These are phyloP conservation scores for Lycia hirtaria DNA, from an alignment of 2,888 invertebrate genomes.

Conservation along the genomic window DNA sequence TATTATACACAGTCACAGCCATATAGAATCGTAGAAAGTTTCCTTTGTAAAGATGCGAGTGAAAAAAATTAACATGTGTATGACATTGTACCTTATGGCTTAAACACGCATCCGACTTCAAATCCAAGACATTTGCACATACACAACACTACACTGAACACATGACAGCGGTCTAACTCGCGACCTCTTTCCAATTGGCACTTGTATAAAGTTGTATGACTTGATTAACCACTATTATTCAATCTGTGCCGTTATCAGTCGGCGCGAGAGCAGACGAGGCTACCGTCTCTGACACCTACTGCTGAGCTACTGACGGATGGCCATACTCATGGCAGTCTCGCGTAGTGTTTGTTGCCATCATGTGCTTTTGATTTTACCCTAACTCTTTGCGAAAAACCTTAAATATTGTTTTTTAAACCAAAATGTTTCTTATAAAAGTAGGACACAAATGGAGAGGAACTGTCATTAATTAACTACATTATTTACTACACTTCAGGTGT, in stretches of 20 bases:
- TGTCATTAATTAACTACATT: no score
- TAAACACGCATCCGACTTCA: slow-evolving; percentile 8
- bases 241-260: no score
- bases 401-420: no score
- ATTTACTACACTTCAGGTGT: no score
- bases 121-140: slow-evolving; percentile 10
- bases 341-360: no score
- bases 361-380: no score
- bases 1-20: slow-evolving; percentile 4
- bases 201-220: slow-evolving; percentile 25
- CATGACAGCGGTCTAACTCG: slow-evolving; percentile 13
- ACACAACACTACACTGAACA: slow-evolving; percentile 20
- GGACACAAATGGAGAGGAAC: no score
- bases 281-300: slow-evolving; percentile 66
- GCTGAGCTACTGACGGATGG: slow-evolving; percentile 41
- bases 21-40: slow-evolving; percentile 12
- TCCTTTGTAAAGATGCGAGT: background rate
- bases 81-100: slow-evolving; percentile 1
- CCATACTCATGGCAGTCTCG: slow-evolving; percentile 25
- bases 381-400: no score
- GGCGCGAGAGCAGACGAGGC: slow-evolving; percentile 66
- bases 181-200: slow-evolving; percentile 43
- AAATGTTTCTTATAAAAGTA: no score
- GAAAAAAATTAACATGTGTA: background rate
- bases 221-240: background rate